phyloP scores from a whole-genome alignment of 2,888 invertebrate species.

The Oxyteleia sp. region DNA sequence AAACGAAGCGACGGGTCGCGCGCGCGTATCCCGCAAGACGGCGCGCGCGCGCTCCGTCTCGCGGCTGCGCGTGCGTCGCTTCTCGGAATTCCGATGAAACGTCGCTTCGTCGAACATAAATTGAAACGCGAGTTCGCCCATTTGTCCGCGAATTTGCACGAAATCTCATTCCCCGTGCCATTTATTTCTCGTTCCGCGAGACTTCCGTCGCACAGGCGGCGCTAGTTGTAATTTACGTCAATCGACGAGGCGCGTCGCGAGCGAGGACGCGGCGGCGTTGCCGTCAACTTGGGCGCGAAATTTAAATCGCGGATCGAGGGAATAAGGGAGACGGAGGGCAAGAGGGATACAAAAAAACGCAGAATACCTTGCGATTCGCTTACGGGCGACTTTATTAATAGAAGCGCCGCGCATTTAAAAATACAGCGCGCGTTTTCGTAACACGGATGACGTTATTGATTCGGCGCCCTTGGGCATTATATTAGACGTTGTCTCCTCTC shows the following conservation, averaged over 20 bases:
- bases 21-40: conserved; percentile 29
- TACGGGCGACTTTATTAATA: conserved; percentile 27
- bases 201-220: conserved; percentile 7
- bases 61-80: conserved; percentile 19
- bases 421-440: conserved; percentile 25
- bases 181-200: conserved; percentile 43
- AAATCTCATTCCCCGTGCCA: conserved; percentile 48
- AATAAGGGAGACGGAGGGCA: too few relatives aligned
- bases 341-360: too few relatives aligned
- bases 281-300: too few relatives aligned
- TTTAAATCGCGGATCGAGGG: too few relatives aligned
- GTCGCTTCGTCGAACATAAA: conserved; percentile 51
- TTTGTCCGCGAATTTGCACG: conserved; percentile 51
- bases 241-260: too few relatives aligned
- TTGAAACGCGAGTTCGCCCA: conserved; percentile 44
- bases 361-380: conserved; percentile 1
- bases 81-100: conserved; percentile 60
- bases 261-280: too few relatives aligned
- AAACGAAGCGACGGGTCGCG: conserved; percentile 34
- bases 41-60: not conserved
- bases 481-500: not conserved
- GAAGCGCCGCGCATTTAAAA: conserved; percentile 27
- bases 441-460: conserved; percentile 23
- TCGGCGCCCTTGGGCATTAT: conserved; percentile 21
- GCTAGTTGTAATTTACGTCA: too few relatives aligned